Evolutionary conservation across 2,888 invertebrate genomes (phyloP).

Genomic region (Lasius fuliginosus): DNA sequence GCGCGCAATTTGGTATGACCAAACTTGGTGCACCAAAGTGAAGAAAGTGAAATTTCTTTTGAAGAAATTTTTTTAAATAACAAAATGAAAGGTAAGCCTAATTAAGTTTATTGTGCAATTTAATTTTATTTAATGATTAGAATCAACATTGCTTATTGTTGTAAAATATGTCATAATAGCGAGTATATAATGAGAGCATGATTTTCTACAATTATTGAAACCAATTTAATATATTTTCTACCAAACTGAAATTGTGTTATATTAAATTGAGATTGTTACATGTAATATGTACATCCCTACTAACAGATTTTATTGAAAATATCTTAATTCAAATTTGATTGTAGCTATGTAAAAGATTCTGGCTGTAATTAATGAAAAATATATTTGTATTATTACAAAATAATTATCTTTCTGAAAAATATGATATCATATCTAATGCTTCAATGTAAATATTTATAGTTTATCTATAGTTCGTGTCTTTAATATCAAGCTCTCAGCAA

Average conservation of each 20-base stretch:
- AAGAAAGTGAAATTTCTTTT: neutral
- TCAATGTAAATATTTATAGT: too few species aligned
- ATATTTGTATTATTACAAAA: neutral
- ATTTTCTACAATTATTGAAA: neutral
- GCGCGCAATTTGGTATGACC: neutral
- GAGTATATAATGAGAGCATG: neutral
- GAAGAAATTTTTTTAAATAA: neutral
- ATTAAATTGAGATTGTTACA: neutral
- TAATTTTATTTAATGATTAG: neutral
- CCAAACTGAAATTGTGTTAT: neutral
- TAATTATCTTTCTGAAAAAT: neutral
- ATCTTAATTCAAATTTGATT: neutral
- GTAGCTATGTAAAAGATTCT: neutral
- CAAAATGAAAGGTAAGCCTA: slow-evolving; percentile 67
- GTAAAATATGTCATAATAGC: neutral
- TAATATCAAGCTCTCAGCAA: too few species aligned
- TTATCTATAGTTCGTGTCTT: too few species aligned
- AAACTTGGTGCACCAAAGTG: neutral
- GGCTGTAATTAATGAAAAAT: neutral
- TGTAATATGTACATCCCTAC: neutral
- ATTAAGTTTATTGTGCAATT: neutral
- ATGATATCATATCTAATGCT: too few species aligned
- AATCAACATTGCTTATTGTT: neutral
- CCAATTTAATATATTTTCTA: neutral
- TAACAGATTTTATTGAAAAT: neutral